A percentile compares a stretch with the other conserved stretches of the same genome.
These are phyloP conservation scores for Metaphire vulgaris DNA, from an alignment of 1,140 invertebrate genomes.

Conservation along the genomic window DNA sequence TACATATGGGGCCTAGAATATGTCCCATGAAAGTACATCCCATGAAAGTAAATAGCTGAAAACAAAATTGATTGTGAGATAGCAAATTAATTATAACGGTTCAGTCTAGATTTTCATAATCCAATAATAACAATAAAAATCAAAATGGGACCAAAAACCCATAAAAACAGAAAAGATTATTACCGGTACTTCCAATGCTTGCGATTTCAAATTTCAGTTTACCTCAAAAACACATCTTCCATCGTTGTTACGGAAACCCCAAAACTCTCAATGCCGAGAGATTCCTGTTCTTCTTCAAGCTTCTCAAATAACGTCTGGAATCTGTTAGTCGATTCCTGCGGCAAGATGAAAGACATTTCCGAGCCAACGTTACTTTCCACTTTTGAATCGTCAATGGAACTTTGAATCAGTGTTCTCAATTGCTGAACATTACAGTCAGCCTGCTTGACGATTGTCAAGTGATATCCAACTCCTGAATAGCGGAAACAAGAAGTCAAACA, in stretches of 20 bases:
- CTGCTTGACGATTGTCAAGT: slow-evolving; percentile 21
- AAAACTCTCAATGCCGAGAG: slow-evolving; percentile 39
- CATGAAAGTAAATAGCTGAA: background rate
- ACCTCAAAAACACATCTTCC: slow-evolving; percentile 40
- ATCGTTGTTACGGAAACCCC: slow-evolving; percentile 48
- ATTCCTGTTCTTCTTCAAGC: slow-evolving; percentile 36
- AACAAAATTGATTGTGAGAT: background rate
- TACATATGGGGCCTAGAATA: no score
- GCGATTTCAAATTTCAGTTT: background rate
- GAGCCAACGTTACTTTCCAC: slow-evolving; percentile 5
- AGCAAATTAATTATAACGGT: background rate
- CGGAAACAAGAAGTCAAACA: no score
- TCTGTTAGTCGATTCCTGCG: slow-evolving; percentile 6
- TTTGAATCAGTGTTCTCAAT: background rate
- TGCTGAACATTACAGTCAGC: background rate
- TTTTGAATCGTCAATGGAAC: background rate
- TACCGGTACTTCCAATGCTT: background rate
- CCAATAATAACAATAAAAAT: background rate
- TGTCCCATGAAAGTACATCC: background rate
- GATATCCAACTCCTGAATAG: slow-evolving; percentile 44
- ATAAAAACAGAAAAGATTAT: background rate
- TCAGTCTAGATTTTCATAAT: no score
- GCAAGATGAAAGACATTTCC: slow-evolving; percentile 21
- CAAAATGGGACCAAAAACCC: background rate
- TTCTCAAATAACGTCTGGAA: slow-evolving; percentile 41